Evolutionary conservation across 2,888 invertebrate genomes (phyloP), one percentile per base, ranked within the genome.

Genomic region (Fissipunctia ypsillon): DNA sequence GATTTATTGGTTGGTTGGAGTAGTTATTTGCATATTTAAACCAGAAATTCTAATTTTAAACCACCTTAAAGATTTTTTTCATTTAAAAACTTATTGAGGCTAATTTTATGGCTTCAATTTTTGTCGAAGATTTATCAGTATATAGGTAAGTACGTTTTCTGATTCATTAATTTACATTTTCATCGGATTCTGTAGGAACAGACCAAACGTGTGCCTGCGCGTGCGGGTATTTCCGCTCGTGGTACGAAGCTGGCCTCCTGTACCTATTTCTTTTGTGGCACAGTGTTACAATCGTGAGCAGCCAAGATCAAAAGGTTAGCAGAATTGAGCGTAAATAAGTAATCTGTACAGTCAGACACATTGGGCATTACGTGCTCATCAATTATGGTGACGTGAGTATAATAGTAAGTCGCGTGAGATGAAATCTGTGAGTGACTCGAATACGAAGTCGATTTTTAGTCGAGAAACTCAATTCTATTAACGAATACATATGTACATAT

Each of bases 321-420:
- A 74, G 81, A 71, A 80, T 80, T 75, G 70, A 43, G 75, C 75
- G 68, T 84, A 75, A 73, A 77, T 83, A 84, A 81, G 73, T 73
- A 73, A 84, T 83, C 63, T 81, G 66, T 83, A 69, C 25, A 65
- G 38, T 65, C 70, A 76, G 64, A 84, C 70, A 81, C 65, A 84
- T 68, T 73, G 70, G 52, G 45, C 45, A 67, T 70, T 65, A 69
- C 45, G 56, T 41, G 28, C 50, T 61, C 45, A 60, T 84, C 73
- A 69, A 73, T 80, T 61, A 69, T 69, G 31, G 45, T 63, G 68
- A 63, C 61, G 61, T 52, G 48, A 31, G 38, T 16, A 65, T 65
- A 65, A 78, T 68, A 16, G 60, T 57, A 65, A 80, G 69, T 79
- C 54, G 31, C 60, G 64, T 79, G 70, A 61, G 56, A 45, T 61